Evolutionary conservation across 2,888 invertebrate species (phyloP).

Genomic region (Rotaria magnacalcarata): DNA sequence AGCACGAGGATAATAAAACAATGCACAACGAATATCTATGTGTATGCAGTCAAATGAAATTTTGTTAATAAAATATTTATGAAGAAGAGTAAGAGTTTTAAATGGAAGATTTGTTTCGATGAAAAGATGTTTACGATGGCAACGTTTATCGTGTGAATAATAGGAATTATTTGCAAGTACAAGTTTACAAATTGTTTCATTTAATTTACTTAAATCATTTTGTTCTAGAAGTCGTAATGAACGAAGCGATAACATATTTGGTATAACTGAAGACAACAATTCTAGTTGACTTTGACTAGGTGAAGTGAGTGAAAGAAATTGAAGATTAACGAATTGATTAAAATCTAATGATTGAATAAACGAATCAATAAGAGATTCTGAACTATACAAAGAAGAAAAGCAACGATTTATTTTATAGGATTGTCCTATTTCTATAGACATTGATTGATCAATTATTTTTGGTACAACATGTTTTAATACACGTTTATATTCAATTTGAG

Average conservation of each 20-base stretch:
- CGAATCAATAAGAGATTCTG: not conserved
- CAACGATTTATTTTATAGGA: not conserved
- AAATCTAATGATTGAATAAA: not conserved
- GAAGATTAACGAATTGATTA: not conserved
- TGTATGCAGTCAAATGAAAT: not conserved
- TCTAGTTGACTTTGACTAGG: not conserved
- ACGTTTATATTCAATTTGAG: not conserved
- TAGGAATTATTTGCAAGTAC: not conserved
- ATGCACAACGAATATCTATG: not conserved
- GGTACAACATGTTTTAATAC: not conserved
- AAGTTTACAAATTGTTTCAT: not conserved
- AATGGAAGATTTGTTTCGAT: conserved; percentile 2
- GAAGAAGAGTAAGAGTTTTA: not conserved
- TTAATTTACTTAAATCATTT: not conserved
- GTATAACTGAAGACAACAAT: not conserved
- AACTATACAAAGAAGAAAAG: not conserved
- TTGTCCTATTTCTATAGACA: not conserved
- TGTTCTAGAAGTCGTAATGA: not conserved
- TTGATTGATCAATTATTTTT: not conserved
- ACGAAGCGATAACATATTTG: not conserved
- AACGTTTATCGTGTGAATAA: not conserved
- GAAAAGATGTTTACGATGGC: not conserved
- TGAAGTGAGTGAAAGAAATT: not conserved
- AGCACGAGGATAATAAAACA: not conserved
- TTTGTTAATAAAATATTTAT: not conserved